These are phyloP conservation scores for Augochlora pura DNA, from an alignment of 1,140 invertebrate species.

Conservation along the genomic window DNA sequence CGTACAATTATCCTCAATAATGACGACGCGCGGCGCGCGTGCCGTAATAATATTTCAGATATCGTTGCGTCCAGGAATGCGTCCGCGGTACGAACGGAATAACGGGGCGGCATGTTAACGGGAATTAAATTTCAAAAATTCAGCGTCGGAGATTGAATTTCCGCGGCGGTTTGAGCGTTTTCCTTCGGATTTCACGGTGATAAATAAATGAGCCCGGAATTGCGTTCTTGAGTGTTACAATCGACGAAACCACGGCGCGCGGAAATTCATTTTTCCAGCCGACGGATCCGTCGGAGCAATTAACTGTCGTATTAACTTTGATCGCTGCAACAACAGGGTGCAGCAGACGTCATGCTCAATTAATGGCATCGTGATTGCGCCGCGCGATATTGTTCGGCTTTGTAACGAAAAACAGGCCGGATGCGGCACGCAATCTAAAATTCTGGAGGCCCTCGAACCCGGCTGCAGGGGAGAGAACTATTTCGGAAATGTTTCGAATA, in stretches of 20 bases:
- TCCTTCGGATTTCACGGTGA: conserved; percentile 4
- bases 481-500: too few relatives aligned
- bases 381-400: neutral
- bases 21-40: too few relatives aligned
- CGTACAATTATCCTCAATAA: neutral
- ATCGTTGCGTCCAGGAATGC: neutral
- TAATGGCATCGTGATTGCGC: neutral
- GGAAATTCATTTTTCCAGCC: conserved; percentile 31
- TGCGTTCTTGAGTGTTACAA: neutral
- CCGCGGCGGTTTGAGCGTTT: too few relatives aligned
- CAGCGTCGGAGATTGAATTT: conserved; percentile 1
- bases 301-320: conserved; percentile 5
- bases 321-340: neutral
- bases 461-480: too few relatives aligned
- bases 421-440: neutral
- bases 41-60: neutral
- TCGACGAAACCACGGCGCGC: neutral
- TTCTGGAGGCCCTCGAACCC: too few relatives aligned
- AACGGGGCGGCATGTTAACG: neutral
- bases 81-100: neutral
- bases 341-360: neutral
- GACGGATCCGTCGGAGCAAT: neutral
- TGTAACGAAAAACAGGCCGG: neutral
- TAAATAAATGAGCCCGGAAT: conserved; percentile 18
- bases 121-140: conserved; percentile 38